Conservation (phyloP, 2,797 vertebrate species). For the Clarias pachynema region DNA sequence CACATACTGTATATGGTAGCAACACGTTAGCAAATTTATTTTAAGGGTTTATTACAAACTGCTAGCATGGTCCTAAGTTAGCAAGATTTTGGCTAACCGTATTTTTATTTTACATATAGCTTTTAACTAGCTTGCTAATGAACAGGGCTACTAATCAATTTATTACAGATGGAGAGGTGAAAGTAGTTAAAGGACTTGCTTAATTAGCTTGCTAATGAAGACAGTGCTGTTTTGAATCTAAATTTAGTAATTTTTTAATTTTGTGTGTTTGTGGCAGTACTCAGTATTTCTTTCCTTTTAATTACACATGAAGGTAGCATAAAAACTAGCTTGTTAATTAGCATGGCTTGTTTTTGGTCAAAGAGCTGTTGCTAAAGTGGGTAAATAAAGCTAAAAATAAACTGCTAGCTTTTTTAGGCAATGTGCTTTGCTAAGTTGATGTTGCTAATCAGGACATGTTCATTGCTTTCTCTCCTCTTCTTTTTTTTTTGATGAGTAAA, state of each 20-base stretch:
- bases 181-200: neutral
- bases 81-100: neutral
- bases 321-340: conserved; percentile 10
- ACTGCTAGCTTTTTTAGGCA: neutral
- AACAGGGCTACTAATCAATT: neutral
- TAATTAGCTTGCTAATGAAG: neutral
- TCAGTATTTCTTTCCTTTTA: neutral
- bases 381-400: neutral
- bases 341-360: neutral
- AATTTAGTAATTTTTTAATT: neutral
- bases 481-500: neutral
- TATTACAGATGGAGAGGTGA: neutral
- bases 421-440: neutral
- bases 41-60: neutral
- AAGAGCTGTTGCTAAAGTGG: too few relatives aligned
- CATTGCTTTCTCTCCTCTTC: neutral
- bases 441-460: neutral
- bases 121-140: neutral
- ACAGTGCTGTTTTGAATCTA: neutral
- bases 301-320: neutral
- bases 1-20: neutral
- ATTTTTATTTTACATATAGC: neutral
- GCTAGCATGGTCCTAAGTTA: neutral
- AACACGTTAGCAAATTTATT: neutral
- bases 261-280: neutral